Base-by-base conservation (phyloP, 2,113 vertebrate species). In the Bothrops jararaca region DNA sequence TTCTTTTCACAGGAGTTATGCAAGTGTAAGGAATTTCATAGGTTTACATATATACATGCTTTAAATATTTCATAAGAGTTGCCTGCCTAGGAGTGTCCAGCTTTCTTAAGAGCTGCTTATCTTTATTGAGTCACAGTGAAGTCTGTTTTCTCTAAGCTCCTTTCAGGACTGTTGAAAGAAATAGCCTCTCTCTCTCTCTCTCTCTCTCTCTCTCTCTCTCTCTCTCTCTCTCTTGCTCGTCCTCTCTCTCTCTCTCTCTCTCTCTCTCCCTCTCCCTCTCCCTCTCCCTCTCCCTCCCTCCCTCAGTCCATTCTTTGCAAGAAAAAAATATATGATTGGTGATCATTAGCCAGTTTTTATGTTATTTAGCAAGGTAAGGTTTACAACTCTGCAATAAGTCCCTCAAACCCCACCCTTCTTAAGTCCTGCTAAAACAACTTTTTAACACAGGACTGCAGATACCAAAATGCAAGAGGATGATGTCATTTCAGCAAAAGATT, bases 331-430 rank as follows among this genome's bases (percentile, higher is more conserved):
- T 94, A 94, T 69, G 92, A 93, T 24, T 93, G 95, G 96, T 96
- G 97, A 97, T 97, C 97, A 98, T 98, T 98, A 98, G 97, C 97
- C 96, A 97, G 96, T 69, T 98, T 92, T 98, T 97, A 97, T 97
- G 97, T 96, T 98, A 87, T 98, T 97, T 97, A 95, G 97, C 88
- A 23, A 97, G 97, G 97, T 97, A 97, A 98, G 97, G 95, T 97
- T 97, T 98, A 98, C 86, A 97, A 95, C 97, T 96, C 93, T 91
- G 94, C 94, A 95, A 95, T 7, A 90, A 96, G 95, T 90, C 89
- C n/a, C 29, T 11, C 9, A 80, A 80, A 42, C 34, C 74, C 34
- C 74, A 80, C 74, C 74, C 34, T 7, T 96, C 95, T 93, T 52
- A 89, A 89, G 80, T 80, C 90, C 92, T 26, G 91, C 94, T 92